These are phyloP conservation scores for Pseudopodoces humilis DNA, from an alignment of 2,113 vertebrate species.

Conservation along the genomic window DNA sequence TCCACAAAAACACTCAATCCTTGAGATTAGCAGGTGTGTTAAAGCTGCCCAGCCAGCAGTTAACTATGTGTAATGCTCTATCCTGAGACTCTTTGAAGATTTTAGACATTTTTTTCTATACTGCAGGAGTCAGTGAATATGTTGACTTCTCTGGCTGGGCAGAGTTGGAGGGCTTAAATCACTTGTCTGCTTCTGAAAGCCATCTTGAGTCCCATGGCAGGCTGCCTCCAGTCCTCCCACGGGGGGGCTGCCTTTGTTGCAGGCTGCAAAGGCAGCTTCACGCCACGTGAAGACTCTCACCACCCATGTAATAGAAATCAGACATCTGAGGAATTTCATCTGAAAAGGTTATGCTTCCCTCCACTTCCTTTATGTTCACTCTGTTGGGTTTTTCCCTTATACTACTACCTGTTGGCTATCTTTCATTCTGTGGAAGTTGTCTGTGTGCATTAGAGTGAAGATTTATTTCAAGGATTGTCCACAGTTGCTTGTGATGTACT, in stretches of 20 bases:
- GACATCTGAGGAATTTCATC: not conserved
- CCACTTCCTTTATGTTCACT: not conserved
- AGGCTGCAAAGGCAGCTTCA: fast-evolving
- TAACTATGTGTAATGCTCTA: not conserved
- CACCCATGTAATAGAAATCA: not conserved
- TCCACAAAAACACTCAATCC: not conserved
- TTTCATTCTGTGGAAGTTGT: not conserved
- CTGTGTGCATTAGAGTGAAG: not conserved
- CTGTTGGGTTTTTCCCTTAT: not conserved
- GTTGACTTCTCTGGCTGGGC: not conserved
- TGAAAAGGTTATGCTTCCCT: not conserved
- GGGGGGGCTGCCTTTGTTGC: not conserved
- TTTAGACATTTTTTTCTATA: not conserved
- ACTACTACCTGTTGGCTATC: fast-evolving
- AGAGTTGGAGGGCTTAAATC: not conserved
- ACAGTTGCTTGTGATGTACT: not conserved
- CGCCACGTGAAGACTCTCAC: not conserved
- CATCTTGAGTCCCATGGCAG: not conserved
- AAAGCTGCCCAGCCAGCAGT: not conserved
- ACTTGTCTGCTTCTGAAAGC: fast-evolving
- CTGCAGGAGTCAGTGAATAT: not conserved
- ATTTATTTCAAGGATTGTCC: not conserved
- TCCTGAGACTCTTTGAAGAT: not conserved
- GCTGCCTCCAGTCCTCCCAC: not conserved
- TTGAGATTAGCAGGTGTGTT: not conserved